Evolutionary conservation across 1,140 invertebrate genomes (phyloP).

Genomic region (Mamestra configurata): DNA sequence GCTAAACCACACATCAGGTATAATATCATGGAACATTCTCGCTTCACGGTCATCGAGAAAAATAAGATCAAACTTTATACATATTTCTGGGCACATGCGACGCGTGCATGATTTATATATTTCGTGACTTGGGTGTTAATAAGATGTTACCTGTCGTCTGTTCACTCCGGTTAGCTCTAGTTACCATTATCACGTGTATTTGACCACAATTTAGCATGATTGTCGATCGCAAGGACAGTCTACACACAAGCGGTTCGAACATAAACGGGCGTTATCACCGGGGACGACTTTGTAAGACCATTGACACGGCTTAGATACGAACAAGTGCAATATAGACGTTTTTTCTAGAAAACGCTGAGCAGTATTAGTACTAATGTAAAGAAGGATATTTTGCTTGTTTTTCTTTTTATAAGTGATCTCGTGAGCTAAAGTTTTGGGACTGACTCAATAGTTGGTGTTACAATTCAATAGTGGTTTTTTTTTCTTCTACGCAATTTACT

Average conservation of each 20-base stretch:
- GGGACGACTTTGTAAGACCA: slow-evolving; percentile 7
- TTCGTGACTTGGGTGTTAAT: background rate
- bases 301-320: slow-evolving; percentile 5
- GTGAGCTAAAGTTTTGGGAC: no score
- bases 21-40: background rate
- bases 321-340: background rate
- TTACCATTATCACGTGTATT: slow-evolving; percentile 45
- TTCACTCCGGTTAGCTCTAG: slow-evolving; percentile 33
- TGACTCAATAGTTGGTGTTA: no score
- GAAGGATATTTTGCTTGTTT: background rate
- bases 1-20: background rate
- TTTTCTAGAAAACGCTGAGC: background rate
- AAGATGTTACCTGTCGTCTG: slow-evolving; percentile 6
- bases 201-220: slow-evolving; percentile 42
- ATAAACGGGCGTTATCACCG: background rate
- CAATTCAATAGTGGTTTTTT: no score
- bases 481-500: no score
- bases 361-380: no score
- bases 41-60: background rate
- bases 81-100: background rate
- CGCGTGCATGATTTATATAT: background rate
- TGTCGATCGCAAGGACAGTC: slow-evolving; percentile 11
- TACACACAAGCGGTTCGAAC: slow-evolving; percentile 4
- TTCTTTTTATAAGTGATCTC: no score
- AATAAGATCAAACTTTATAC: background rate